phyloP scores from a whole-genome alignment of 2,797 vertebrate species.

The Paratrypauchen microcephalus region DNA sequence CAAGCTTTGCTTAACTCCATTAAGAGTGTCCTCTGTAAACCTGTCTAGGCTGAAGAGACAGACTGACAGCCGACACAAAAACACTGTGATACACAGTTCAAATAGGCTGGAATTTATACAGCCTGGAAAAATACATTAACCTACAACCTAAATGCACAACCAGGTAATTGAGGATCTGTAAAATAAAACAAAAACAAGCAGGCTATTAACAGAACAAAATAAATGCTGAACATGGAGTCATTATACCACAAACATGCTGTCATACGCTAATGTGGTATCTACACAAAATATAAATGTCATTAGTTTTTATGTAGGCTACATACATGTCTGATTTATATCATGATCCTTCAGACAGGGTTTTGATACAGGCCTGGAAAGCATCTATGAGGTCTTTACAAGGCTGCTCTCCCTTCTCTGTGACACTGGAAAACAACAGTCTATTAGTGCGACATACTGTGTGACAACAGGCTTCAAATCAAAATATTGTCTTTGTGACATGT shows the following conservation, averaged over 20 bases:
- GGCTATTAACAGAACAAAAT: background rate
- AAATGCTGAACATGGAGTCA: background rate
- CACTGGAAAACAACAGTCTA: slow-evolving; percentile 56
- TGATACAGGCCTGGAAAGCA: slow-evolving; percentile 74
- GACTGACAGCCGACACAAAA: too few species aligned
- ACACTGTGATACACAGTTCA: too few species aligned
- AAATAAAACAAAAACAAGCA: background rate
- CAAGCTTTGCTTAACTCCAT: slow-evolving; percentile 42
- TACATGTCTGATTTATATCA: slow-evolving; percentile 44
- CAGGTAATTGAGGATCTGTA: background rate
- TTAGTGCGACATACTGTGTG: background rate
- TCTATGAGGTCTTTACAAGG: slow-evolving; percentile 73
- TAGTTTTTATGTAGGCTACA: slow-evolving; percentile 22
- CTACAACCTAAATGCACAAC: background rate
- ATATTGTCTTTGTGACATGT: slow-evolving; percentile 23
- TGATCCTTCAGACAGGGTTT: slow-evolving; percentile 66
- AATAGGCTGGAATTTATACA: background rate
- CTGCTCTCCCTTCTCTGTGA: slow-evolving; percentile 64
- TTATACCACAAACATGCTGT: too few species aligned
- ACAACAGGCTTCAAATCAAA: slow-evolving; percentile 5
- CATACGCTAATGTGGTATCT: too few species aligned
- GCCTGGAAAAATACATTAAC: background rate
- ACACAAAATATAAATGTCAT: background rate
- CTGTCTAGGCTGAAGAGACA: background rate
- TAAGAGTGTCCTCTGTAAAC: slow-evolving; percentile 23